Evolutionary conservation across 2,113 vertebrate species (phyloP), one percentile per base, ranked within the genome.

Genomic region (Thamnophis sirtalis): DNA sequence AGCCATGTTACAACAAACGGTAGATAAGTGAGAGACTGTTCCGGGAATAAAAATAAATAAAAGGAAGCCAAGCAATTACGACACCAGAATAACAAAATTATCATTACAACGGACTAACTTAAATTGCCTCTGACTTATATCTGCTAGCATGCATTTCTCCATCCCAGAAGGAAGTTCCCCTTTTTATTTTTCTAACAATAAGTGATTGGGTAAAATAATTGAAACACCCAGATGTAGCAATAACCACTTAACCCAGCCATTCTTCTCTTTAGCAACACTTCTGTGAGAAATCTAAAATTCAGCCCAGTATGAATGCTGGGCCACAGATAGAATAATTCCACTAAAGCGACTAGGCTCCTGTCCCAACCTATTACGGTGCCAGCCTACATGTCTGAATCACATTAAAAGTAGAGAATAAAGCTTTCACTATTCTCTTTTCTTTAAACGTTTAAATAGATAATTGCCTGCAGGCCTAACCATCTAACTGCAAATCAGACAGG

Each of bases 381-480:
- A 89, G 73, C 33, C 73, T 43, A 80, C 73, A 80, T 80, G 73
- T 38, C 73, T 80, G 73, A 92, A 58, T 55, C 55, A 80, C 19
- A 33, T 84, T 84, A 86, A 89, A 53, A 26, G 38, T 58, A 26
- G n/a, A 51, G 54, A 91, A 88, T 80, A 6, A 55, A 2, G 56
- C 13, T 5, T 92, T 56, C 68, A 11, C 43, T 84, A 85, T n/a
- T 90, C 80, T 51, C 0, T 19, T 56, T 88, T 84, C 80, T 19
- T 56, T 68, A 4, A 1, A 0, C 63, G 86, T 93, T 95, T 89
- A 89, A 89, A 84, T 89, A 58, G 33, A 73, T 84, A 19, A 22
- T 24, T 43, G 93, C 90, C 84, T 11, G 21, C 90, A 95, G n/a
- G 51, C 87, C 84, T 17, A 90, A 88, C 50, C 87, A 28, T 63